phyloP scores from a whole-genome alignment of 2,113 vertebrate species.

The Xerus inauris region DNA sequence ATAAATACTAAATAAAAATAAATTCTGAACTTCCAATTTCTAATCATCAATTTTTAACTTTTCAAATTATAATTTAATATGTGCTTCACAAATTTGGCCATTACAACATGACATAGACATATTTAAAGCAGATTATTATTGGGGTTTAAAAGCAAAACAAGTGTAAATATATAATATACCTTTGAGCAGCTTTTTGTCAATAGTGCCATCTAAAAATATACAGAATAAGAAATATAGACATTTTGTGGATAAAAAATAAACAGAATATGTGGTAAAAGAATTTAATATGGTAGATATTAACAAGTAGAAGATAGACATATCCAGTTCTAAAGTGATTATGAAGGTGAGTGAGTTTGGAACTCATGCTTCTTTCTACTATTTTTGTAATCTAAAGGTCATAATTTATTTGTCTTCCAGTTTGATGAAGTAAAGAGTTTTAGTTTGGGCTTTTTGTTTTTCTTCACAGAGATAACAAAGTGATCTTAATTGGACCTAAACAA shows the following conservation, averaged over 20 bases:
- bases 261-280: conserved; percentile 16
- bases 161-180: conserved; percentile 53
- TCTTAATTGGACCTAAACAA: not conserved
- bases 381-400: not conserved
- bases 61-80: conserved; percentile 47
- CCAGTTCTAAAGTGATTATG: conserved; percentile 31
- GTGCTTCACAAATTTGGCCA: conserved; percentile 49
- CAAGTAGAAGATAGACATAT: conserved; percentile 44
- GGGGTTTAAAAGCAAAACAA: conserved; percentile 51
- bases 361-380: not conserved
- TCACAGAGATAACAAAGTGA: not conserved
- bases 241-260: not conserved
- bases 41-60: not conserved
- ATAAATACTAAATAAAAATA: not conserved
- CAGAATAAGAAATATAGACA: conserved; percentile 66
- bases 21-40: conserved; percentile 43
- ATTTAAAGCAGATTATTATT: conserved; percentile 55
- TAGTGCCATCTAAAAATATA: conserved; percentile 20
- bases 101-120: not conserved
- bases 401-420: not conserved
- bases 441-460: not conserved
- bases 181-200: conserved; percentile 7
- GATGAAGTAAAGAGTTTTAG: not conserved
- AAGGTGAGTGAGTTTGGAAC: not conserved
- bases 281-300: conserved; percentile 64